phyloP scores from a whole-genome alignment of 2,113 vertebrate species.

The Chascanopsetta lugubris region DNA sequence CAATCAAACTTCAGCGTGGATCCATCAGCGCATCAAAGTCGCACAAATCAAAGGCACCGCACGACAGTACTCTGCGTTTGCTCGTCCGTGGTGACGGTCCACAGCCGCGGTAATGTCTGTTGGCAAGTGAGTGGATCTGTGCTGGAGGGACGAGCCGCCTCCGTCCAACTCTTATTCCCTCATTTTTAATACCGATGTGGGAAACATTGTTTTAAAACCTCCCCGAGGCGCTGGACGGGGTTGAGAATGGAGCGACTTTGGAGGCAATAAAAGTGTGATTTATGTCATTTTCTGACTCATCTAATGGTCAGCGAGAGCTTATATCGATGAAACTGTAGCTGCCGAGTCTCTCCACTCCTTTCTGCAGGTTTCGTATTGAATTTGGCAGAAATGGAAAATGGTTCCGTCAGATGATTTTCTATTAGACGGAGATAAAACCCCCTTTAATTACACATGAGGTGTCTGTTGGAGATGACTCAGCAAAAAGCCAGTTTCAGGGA shows the following conservation, averaged over 20 bases:
- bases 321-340: not conserved
- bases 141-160: not conserved
- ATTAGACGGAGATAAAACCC: too few relatives aligned
- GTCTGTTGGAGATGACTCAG: too few relatives aligned
- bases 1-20: slow-evolving; percentile 2
- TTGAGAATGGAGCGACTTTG: not conserved
- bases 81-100: not conserved
- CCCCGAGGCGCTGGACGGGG: not conserved
- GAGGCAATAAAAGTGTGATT: not conserved
- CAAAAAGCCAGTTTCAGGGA: too few relatives aligned
- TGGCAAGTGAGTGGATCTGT: not conserved
- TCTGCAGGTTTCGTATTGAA: not conserved
- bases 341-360: not conserved
- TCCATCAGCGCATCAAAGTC: slow-evolving; percentile 17
- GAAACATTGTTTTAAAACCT: not conserved
- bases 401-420: too few relatives aligned
- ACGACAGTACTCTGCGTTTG: not conserved
- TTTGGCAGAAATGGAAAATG: not conserved
- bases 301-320: not conserved
- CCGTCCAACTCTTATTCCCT: not conserved
- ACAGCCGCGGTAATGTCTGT: too few relatives aligned
- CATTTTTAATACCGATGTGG: not conserved
- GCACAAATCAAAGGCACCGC: slow-evolving; percentile 1
- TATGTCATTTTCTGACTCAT: not conserved
- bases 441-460: too few relatives aligned